Evolutionary conservation across 1,140 invertebrate genomes (phyloP), one percentile per base, ranked within the genome.

Genomic region (Branchinecta lindahli): DNA sequence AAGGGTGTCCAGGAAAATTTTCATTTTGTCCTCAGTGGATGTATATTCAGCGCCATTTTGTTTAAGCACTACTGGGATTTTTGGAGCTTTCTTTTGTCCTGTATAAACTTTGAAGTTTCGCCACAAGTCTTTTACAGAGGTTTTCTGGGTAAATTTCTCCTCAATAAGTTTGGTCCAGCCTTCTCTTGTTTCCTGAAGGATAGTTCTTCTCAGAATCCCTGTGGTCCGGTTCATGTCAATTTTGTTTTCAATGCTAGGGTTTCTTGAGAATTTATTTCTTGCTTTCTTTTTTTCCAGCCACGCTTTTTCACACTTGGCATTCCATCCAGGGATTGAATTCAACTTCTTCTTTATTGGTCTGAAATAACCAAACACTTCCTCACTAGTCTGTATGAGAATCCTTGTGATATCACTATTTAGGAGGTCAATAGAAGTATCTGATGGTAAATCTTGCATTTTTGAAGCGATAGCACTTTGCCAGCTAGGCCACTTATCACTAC

Each of bases 81-180:
- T 52, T 52, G 47, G 47, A 52, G 47, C 9, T 52, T 9, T 52
- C n/a, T 52, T 9, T n/a, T 52, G 47, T 9, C 47, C 47, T 9
- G 47, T 52, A 52, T 52, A 52, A n/a, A 52, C n/a, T 52, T 52
- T 52, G 47, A 52, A 52, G n/a, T 52, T 52, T 52, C n/a, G 47
- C 47, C 52, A 61, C 52, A 61, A 15, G 18, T 61, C 52, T 61
- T 61, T 20, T 61, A 61, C 18, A 3, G 52, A 15, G 2, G 6
- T 61, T 15, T 61, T 61, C 12, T 61, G 12, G 12, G 52, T 15
- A 61, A 52, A 52, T 52, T 52, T 52, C n/a, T 52, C 47, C n/a
- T 52, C 47, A 52, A 52, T 52, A 9, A 52, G 47, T 61, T 61
- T 61, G 4, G 12, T 61, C 52, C 52, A 61, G 2, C 18, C 52